These are phyloP conservation scores for Maniola hyperantus DNA, from an alignment of 2,888 invertebrate genomes.

Conservation along the genomic window DNA sequence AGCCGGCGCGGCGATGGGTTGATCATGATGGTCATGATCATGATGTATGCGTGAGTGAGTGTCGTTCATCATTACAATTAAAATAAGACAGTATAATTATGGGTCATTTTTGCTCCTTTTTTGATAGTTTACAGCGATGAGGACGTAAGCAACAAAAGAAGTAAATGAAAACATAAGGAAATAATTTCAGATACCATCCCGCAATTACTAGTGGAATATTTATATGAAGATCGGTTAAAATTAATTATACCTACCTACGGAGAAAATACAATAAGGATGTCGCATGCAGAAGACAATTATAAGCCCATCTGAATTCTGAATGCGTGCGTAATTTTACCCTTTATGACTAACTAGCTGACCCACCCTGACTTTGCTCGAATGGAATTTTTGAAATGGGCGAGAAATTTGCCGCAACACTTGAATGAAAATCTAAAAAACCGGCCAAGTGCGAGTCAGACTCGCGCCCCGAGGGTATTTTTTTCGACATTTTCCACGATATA, in stretches of 20 bases:
- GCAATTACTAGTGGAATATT: constrained; percentile 9
- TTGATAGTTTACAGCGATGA: neutral
- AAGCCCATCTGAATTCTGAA: constrained; percentile 11
- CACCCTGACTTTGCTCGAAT: no score
- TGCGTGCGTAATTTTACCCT: constrained; percentile 8
- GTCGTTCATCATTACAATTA: neutral
- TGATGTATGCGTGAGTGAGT: no score
- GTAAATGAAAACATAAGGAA: constrained; percentile 7
- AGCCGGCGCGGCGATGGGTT: no score
- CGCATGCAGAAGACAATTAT: constrained; percentile 3
- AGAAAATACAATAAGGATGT: constrained; percentile 15
- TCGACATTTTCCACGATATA: no score
- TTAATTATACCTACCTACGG: neutral
- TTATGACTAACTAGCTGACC: neutral
- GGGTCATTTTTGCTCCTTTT: neutral
- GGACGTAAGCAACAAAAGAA: neutral
- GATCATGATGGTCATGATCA: no score
- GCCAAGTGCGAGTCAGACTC: no score
- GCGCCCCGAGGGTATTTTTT: no score
- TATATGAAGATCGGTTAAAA: neutral
- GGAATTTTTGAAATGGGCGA: no score
- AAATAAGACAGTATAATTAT: neutral
- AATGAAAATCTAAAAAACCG: no score
- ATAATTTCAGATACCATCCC: neutral
- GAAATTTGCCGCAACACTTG: no score